Base-by-base conservation (phyloP, 1,140 invertebrate species). In the Samia ricini region DNA sequence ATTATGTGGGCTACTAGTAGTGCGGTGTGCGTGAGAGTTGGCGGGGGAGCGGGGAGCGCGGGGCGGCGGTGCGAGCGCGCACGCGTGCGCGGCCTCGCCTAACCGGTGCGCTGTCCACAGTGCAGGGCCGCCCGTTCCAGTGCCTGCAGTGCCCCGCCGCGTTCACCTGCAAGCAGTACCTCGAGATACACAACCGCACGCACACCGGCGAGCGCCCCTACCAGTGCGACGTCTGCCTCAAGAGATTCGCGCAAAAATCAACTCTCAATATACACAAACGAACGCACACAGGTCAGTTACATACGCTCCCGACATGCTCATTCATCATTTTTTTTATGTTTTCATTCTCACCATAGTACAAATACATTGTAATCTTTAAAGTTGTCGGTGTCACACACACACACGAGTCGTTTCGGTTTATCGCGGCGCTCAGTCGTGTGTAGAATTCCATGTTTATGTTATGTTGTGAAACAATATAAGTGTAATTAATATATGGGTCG, bases 151-250 rank as follows among this genome's bases (percentile, higher is more conserved):
- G 93, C 75, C 92, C 93, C 57, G 93, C 93, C 61, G 91, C 92
- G 74, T 95, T 95, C 81, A 94, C 93, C 24, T 92, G 94, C 71
- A 94, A 94, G 81, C 93, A 93, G 72, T 94, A 94, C 77, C 85
- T 95, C 56, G 93, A 95, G 86, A 95, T 95, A 64, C 95, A 96
- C 90, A 94, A 95, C 78, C 91, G 94, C 57, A 94, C 94, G 64
- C 94, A 95, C 80, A 95, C 94, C 15, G 94, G 94, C 58, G 92
- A 93, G 77, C 85, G 92, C 72, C 79, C 91, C 26, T 91, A 90
- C 74, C 82, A 90, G 72, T 90, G 89, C 72, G 89, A 91, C 69
- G 85, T 90, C 22, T 91, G 89, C 72, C 83, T 90, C 76, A 91
- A 91, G 79, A 79, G 88, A 73, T 91, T 91, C 78, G 87, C 89